Evolutionary conservation across 2,888 invertebrate species (phyloP), one percentile per base, ranked within the genome.

Genomic region (Athrips mouffetella): DNA sequence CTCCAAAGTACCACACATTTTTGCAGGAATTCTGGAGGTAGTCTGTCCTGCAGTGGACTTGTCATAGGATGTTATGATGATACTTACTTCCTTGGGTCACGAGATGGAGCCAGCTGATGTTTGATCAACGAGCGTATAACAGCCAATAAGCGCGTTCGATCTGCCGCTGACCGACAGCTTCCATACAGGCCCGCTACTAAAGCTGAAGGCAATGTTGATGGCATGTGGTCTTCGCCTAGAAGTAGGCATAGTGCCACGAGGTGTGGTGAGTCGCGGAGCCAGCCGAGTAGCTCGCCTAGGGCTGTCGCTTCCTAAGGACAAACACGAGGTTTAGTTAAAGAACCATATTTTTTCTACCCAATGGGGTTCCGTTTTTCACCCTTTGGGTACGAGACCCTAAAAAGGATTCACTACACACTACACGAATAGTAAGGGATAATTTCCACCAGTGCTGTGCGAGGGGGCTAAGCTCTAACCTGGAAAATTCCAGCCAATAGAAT

Each of bases 51-150:
- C n/a, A n/a, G n/a, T n/a, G n/a, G n/a, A n/a, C n/a, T n/a, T n/a
- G n/a, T n/a, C n/a, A n/a, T n/a, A n/a, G n/a, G n/a, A n/a, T n/a
- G n/a, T n/a, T n/a, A n/a, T n/a, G n/a, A 29, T 10, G 8, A 2
- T 45, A 78, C 85, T 79, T 58, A 89, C 89, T 87, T 88, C 48
- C 82, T 70, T 2, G 89, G 88, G 55, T 89, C 88, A 54, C 61
- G 68, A 1, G 82, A 73, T 0, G 73, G 75, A 10, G 79, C 82
- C 67, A 89, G 63, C 59, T 87, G 86, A 49, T 89, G 81, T 46
- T 84, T 86, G 61, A 87, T 79, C 11, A 89, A 67, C 1, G 82
- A 78, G 7, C 83, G 61, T 30, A 89, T 65, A 8, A 89, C 83
- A 0, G 78, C 80, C 27, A 85, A 59, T 8, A 87, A 68, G 23